phyloP scores from a whole-genome alignment of 1,140 invertebrate species.

The Babylonia areolata region DNA sequence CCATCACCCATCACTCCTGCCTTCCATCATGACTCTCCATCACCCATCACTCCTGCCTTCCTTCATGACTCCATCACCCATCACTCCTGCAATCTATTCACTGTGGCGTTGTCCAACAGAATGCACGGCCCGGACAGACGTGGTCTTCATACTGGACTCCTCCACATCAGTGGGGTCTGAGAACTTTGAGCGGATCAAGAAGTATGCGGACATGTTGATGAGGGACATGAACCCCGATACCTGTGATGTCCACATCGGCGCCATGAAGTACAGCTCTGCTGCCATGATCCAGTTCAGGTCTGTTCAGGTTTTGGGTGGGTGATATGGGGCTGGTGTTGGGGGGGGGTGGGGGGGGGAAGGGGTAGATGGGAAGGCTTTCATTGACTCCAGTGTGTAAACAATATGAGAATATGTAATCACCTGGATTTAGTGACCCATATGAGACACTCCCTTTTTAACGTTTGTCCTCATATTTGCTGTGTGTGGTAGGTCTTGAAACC shows the following conservation, averaged over 20 bases:
- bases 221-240: slow-evolving; percentile 62
- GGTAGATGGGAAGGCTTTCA: too few relatives aligned
- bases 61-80: background rate
- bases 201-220: slow-evolving; percentile 63
- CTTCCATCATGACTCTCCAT: background rate
- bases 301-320: background rate
- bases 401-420: too few relatives aligned
- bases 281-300: slow-evolving; percentile 68
- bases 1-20: background rate
- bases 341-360: too few relatives aligned
- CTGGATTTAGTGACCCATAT: too few relatives aligned
- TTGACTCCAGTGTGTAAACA: too few relatives aligned
- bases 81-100: background rate
- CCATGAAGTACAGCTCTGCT: slow-evolving; percentile 69
- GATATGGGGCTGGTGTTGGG: too few relatives aligned
- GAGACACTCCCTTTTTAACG: too few relatives aligned
- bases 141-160: slow-evolving; percentile 72
- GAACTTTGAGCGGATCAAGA: slow-evolving; percentile 66
- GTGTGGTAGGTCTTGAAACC: too few relatives aligned
- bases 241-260: slow-evolving; percentile 66
- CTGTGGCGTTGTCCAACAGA: slow-evolving; percentile 40
- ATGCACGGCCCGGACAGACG: slow-evolving; percentile 67
- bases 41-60: background rate
- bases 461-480: too few relatives aligned
- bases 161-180: slow-evolving; percentile 64